A percentile compares a stretch with the other conserved stretches of the same genome.
These are phyloP conservation scores for Leptopilina boulardi DNA, from an alignment of 1,140 invertebrate species.

Conservation along the genomic window DNA sequence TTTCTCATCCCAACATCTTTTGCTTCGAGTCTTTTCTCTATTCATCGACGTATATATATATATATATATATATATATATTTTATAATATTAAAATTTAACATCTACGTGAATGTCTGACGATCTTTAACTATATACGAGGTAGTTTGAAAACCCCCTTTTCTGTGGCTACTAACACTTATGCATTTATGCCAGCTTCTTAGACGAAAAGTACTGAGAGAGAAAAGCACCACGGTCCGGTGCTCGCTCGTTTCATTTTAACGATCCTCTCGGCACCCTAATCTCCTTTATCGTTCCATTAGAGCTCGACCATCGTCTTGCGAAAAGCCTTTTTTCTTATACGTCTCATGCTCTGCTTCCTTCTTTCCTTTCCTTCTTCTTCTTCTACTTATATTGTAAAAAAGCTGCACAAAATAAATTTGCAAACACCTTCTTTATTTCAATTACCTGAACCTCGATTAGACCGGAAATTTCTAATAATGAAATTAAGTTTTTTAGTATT, in stretches of 20 bases:
- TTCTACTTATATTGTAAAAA: background rate
- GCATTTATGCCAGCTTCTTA: slow-evolving; percentile 13
- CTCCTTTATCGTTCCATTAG: slow-evolving; percentile 25
- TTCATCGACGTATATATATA: background rate
- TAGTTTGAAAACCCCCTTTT: background rate
- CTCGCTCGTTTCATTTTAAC: slow-evolving; percentile 20
- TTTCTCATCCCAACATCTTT: background rate
- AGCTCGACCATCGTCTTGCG: slow-evolving; percentile 17
- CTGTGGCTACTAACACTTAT: slow-evolving; percentile 9
- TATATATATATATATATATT: too few relatives aligned
- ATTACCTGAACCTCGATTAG: background rate
- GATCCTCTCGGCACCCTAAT: slow-evolving; percentile 25
- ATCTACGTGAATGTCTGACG: background rate
- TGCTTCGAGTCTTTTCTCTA: background rate
- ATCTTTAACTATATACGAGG: background rate
- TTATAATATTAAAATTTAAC: slow-evolving; percentile 10
- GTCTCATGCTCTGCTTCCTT: background rate
- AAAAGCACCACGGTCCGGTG: slow-evolving; percentile 7
- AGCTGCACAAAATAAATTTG: background rate
- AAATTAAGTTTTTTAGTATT: too few relatives aligned
- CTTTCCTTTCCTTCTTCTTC: background rate
- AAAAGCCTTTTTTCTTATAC: slow-evolving; percentile 24
- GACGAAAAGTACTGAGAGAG: slow-evolving; percentile 20
- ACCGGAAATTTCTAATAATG: too few relatives aligned
- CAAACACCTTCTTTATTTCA: background rate